Conservation (phyloP, 1,140 invertebrate species). For the Cepaea nemoralis region DNA sequence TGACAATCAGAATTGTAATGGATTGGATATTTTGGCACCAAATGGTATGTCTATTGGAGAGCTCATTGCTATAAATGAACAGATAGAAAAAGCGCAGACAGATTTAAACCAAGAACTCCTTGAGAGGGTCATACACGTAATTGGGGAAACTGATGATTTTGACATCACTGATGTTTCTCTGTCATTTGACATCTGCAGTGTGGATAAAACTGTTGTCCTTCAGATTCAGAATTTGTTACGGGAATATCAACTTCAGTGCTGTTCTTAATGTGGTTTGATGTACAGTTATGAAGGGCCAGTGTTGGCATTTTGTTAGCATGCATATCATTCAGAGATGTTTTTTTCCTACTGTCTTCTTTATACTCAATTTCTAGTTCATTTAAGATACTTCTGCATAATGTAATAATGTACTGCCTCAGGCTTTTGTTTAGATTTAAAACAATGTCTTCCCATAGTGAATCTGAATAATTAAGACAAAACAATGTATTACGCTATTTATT, state of each 20-base stretch:
- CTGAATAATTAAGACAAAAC: too few species aligned
- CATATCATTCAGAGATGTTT: too few species aligned
- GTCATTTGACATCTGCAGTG: constrained; percentile 34
- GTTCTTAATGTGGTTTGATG: too few species aligned
- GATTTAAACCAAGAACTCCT: constrained; percentile 14
- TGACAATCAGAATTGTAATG: neutral
- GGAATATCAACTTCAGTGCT: constrained; percentile 5
- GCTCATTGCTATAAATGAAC: constrained; percentile 33
- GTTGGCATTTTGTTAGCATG: too few species aligned
- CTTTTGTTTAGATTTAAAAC: too few species aligned
- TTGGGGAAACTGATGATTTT: constrained; percentile 30
- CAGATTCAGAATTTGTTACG: constrained; percentile 25
- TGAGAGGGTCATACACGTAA: constrained; percentile 18
- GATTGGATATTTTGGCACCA: constrained; percentile 23
- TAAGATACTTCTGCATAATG: too few species aligned
- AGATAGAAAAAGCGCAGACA: constrained; percentile 33
- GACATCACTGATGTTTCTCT: constrained; percentile 23
- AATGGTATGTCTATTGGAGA: constrained; percentile 31
- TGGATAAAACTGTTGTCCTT: constrained; percentile 27
- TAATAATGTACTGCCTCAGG: too few species aligned
- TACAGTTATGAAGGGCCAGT: too few species aligned
- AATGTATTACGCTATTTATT: too few species aligned
- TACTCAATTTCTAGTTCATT: too few species aligned
- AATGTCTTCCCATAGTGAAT: too few species aligned
- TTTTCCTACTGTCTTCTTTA: too few species aligned